Evolutionary conservation across 2,113 vertebrate genomes (phyloP).

Genomic region (Phodopus roborovskii): DNA sequence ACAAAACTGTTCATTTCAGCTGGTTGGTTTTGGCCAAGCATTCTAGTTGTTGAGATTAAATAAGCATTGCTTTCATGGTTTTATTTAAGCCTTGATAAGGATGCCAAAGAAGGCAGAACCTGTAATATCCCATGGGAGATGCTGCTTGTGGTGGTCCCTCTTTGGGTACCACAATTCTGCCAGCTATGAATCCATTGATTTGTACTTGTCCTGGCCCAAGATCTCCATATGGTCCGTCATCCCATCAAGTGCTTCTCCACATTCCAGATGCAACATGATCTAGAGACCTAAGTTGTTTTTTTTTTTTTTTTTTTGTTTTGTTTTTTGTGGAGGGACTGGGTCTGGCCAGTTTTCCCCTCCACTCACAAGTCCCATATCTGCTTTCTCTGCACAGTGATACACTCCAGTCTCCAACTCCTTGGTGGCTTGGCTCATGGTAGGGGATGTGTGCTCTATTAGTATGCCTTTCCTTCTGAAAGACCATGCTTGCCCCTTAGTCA

Average conservation of each 20-base stretch:
- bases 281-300: background rate
- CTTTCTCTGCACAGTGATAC: background rate
- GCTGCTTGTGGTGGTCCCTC: conserved; percentile 1
- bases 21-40: conserved; percentile 62
- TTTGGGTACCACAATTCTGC: conserved; percentile 4
- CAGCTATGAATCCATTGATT: conserved; percentile 63
- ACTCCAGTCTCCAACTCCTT: background rate
- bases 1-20: conserved; percentile 46
- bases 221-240: conserved; percentile 11
- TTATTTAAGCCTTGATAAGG: conserved; percentile 54
- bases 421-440: background rate
- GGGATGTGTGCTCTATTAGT: background rate
- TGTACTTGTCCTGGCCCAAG: conserved; percentile 51
- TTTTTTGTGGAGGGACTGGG: background rate
- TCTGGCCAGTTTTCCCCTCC: background rate
- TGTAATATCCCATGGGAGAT: background rate
- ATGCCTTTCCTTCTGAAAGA: background rate
- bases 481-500: background rate
- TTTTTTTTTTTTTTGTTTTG: background rate
- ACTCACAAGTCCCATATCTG: background rate
- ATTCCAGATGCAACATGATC: background rate
- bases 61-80: conserved; percentile 37
- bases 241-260: background rate
- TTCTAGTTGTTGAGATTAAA: conserved; percentile 22
- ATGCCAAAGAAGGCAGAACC: conserved; percentile 30